Percentiles rank a stretch among this genome's conserved stretches.
Conservation (phyloP, 92 coral and sea anemone genomes). For the Parazoanthus atlanticus region DNA sequence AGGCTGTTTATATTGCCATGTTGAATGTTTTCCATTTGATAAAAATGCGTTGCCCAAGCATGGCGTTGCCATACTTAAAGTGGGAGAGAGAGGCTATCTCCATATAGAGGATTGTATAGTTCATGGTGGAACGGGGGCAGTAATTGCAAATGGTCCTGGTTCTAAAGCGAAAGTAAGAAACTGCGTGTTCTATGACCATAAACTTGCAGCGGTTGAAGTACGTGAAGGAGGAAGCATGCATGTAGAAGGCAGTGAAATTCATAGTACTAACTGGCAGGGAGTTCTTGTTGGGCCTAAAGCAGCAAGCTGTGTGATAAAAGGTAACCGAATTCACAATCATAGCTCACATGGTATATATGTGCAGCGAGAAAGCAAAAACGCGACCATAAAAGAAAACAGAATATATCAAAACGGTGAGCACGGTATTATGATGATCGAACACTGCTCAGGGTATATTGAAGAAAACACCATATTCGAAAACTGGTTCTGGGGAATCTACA, state of each 20-base stretch:
- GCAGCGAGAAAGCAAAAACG: background rate
- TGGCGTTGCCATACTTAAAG: too few relatives aligned
- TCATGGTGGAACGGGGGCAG: too few relatives aligned
- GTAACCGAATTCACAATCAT: background rate
- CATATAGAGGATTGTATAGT: too few relatives aligned
- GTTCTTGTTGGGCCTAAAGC: constrained; percentile 10
- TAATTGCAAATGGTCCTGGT: background rate
- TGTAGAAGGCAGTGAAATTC: background rate
- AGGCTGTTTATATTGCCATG: too few relatives aligned
- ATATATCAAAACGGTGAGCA: constrained; percentile 30
- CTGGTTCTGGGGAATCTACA: constrained; percentile 30
- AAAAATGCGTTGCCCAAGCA: too few relatives aligned
- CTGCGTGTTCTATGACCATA: background rate
- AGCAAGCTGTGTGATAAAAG: background rate
- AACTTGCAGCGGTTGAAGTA: background rate
- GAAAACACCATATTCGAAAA: constrained; percentile 8
- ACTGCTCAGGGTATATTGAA: background rate
- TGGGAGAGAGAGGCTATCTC: too few relatives aligned
- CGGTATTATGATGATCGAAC: background rate
- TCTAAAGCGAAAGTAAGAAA: background rate
- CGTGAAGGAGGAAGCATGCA: background rate
- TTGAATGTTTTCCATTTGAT: too few relatives aligned
- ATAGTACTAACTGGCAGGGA: constrained; percentile 11
- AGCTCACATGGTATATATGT: background rate
- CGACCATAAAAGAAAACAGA: background rate